A percentile compares a stretch with the other conserved stretches of the same genome.
phyloP scores from a whole-genome alignment of 2,888 invertebrate species.

The Amorpha juglandis region DNA sequence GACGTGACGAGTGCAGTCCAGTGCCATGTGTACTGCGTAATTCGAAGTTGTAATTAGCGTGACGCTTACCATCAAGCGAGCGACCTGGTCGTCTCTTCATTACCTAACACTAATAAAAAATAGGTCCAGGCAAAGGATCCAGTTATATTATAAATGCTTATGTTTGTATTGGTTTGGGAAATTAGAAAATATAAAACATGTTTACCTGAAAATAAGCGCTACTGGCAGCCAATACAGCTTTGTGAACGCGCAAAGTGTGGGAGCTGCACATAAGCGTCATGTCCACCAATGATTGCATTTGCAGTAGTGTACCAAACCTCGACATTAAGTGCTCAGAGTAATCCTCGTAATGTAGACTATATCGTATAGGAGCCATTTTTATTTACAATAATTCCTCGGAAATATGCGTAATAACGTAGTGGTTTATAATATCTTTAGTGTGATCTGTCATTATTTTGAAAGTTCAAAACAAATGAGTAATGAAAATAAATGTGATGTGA shows the following conservation, averaged over 20 bases:
- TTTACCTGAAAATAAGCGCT: slow-evolving; percentile 89
- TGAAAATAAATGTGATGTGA: slow-evolving; percentile 30
- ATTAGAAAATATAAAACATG: slow-evolving; percentile 27
- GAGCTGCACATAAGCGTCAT: slow-evolving; percentile 90
- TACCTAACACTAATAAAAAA: too few species aligned
- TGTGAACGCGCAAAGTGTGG: slow-evolving; percentile 89
- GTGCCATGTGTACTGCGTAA: too few species aligned
- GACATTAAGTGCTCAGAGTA: slow-evolving; percentile 88
- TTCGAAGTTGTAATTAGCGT: too few species aligned
- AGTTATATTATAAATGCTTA: too few species aligned
- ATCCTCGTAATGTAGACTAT: slow-evolving; percentile 88
- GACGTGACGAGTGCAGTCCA: too few species aligned
- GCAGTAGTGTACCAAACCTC: slow-evolving; percentile 88
- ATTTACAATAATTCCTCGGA: not conserved
- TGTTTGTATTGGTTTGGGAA: not conserved
- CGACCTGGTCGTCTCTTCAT: too few species aligned
- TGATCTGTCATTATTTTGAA: slow-evolving; percentile 14
- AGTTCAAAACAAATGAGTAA: slow-evolving; percentile 48
- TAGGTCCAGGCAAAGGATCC: too few species aligned
- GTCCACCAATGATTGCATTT: slow-evolving; percentile 89
- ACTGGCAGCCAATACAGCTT: slow-evolving; percentile 89
- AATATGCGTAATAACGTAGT: too few species aligned
- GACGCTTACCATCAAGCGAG: too few species aligned
- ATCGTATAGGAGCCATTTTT: slow-evolving; percentile 81
- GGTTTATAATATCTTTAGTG: too few species aligned